Evolutionary conservation across 2,888 invertebrate species (phyloP), one percentile per base, ranked within the genome.

Genomic region (Mechanitis mazaeus): DNA sequence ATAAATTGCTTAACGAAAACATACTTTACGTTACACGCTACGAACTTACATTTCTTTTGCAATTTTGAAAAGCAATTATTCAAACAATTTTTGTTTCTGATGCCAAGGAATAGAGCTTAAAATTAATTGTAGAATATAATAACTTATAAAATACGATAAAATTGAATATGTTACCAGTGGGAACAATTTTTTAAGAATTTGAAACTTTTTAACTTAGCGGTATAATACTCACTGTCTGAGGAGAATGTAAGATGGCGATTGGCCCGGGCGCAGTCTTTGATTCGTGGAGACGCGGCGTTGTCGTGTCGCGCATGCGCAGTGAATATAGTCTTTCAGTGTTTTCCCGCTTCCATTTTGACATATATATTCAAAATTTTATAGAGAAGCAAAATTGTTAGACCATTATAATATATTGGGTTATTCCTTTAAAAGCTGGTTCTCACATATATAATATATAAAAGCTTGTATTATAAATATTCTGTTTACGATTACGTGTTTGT

Each of bases 161-260:
- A 54, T 58, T 3, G 46, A 50, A 55, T 50, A 50, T 50, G 31
- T 31, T 6, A 50, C n/a, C 3, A 31, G 3, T 50, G 50, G 9
- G 31, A 20, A 31, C 12, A 42, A 9, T 33, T 2, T 11, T 42
- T 38, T n/a, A 57, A 54, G 7, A 53, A 53, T 12, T 4, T 35
- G 12, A 20, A 57, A 45, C 75, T 75, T 78, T 80, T 74, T 63
- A 80, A 85, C 76, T 82, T 73, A 75, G 77, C 75, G 74, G 83
- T 70, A 63, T 85, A 75, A 76, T 79, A 78, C 58, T n/a, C 73
- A 73, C 74, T 73, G 75, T 76, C 79, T 80, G 76, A 65, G 77
- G 85, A 83, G 86, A 87, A 85, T 80, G 85, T 80, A 76, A 76
- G 73, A 67, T 73, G 71, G 69, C 75, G 75, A 84, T 82, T 83